Evolutionary conservation across 2,888 invertebrate genomes (phyloP).

Genomic region (Pristionchus fissidentatus): DNA sequence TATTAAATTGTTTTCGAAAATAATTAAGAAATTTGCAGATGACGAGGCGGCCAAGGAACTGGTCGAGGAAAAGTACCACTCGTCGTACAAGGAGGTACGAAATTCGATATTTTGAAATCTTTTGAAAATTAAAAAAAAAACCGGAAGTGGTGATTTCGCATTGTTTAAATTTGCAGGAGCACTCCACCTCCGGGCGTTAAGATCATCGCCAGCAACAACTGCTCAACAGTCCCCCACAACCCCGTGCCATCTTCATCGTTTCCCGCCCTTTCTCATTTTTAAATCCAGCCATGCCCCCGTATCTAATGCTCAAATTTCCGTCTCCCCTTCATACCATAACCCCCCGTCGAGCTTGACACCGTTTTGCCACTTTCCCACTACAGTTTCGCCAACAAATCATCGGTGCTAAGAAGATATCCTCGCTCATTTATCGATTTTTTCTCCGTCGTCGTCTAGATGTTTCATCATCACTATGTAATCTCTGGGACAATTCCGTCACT

Average conservation of each 20-base stretch:
- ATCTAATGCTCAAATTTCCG: neutral
- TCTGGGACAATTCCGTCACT: constrained; percentile 20
- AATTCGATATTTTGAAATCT: neutral
- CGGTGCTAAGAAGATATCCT: neutral
- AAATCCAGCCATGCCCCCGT: constrained; percentile 26
- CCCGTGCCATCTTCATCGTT: constrained; percentile 5
- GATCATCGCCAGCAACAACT: neutral
- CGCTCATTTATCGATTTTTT: neutral
- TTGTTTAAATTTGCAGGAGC: constrained; percentile 21
- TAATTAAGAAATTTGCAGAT: constrained; percentile 3
- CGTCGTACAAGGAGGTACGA: constrained; percentile 66
- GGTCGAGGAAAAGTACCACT: constrained; percentile 71
- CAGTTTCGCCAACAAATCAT: constrained; percentile 3
- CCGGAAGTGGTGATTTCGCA: no score
- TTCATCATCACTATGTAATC: neutral
- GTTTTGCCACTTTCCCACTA: constrained; percentile 1
- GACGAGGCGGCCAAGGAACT: constrained; percentile 62
- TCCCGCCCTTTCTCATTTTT: neutral
- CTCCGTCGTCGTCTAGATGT: no score
- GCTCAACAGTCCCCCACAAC: neutral
- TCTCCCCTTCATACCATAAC: neutral
- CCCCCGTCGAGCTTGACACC: neutral
- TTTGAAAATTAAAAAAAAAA: neutral
- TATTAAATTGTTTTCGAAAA: neutral
- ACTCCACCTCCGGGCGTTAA: constrained; percentile 36